phyloP scores from a whole-genome alignment of 2,888 invertebrate genomes.

The Brachypterus glaber region DNA sequence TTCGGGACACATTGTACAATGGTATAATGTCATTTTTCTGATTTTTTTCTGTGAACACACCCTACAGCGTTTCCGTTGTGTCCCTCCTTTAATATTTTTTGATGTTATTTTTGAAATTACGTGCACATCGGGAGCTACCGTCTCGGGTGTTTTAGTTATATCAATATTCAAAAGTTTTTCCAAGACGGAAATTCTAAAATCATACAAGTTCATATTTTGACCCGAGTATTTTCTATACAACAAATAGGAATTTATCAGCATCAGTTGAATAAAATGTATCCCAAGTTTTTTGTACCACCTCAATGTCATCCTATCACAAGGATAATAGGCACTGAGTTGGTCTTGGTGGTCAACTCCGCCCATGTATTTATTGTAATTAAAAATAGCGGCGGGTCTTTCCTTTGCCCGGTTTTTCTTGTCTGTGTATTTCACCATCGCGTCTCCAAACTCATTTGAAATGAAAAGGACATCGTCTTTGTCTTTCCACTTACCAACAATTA shows the following conservation, averaged over 20 bases:
- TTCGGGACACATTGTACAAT: no score
- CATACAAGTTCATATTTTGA: constrained; percentile 6
- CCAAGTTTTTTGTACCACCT: constrained; percentile 15
- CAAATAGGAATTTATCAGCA: constrained; percentile 8
- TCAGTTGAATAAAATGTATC: constrained; percentile 12
- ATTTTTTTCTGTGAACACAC: no score
- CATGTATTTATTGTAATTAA: constrained; percentile 12
- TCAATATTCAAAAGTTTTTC: no score
- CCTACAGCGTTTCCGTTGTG: no score
- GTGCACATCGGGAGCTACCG: no score
- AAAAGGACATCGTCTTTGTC: not conserved
- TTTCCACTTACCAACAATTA: no score
- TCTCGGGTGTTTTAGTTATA: no score
- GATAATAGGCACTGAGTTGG: constrained; percentile 9
- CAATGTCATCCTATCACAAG: constrained; percentile 10
- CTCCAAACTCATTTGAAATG: constrained; percentile 1
- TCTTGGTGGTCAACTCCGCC: constrained; percentile 10
- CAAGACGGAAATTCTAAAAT: constrained; percentile 9
- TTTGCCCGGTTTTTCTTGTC: not conserved
- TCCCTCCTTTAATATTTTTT: no score
- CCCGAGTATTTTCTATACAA: constrained; percentile 11
- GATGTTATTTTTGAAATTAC: no score
- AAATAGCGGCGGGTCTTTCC: constrained; percentile 9
- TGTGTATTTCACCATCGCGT: not conserved
- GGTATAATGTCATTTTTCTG: no score